Base-by-base conservation (phyloP, 2,888 invertebrate species). In the Acrobasis repandana region DNA sequence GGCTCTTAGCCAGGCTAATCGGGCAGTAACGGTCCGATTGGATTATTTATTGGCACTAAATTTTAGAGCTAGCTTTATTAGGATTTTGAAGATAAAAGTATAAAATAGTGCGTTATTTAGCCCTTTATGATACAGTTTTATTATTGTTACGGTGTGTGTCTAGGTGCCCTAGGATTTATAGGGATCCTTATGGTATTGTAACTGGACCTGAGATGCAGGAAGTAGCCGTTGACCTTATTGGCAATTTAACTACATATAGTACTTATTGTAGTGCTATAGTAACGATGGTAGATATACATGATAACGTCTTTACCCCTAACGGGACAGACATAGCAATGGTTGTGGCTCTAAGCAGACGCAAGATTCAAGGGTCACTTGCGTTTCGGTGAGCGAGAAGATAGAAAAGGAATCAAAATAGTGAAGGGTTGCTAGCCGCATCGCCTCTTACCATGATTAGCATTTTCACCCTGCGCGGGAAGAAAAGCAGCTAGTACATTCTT, bases 31-130 rank as follows among this genome's bases (percentile, higher is more conserved):
- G 86, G 88, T 84, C 64, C 78, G 71, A 82, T 78, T 72, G 74
- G 74, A 67, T 76, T 86, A 88, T 87, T 86, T 88, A 88, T 86
- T 79, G 86, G 71, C 71, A 85, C 79, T 89, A 88, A 87, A 89
- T 86, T 87, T 89, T 86, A 85, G 82, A 83, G 79, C 82, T 75
- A 72, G 72, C 72, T 85, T 86, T 86, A 86, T 86, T 84, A 79
- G 82, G 78, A 54, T 54, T 77, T 70, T 76, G 67, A 65, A 70
- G 78, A 80, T 85, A 84, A 82, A 85, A 85, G 79, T 80, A 68
- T 80, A 75, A 80, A 80, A 79, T 84, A 82, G 77, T 72, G 71
- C 66, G 71, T 70, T 71, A 69, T 72, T 73, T 69, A 67, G 63
- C 63, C 65, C 61, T 69, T 69, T 68, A 66, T 66, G 67, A 65